phyloP scores from a whole-genome alignment of 2,797 vertebrate genomes.

The Argentina silus region DNA sequence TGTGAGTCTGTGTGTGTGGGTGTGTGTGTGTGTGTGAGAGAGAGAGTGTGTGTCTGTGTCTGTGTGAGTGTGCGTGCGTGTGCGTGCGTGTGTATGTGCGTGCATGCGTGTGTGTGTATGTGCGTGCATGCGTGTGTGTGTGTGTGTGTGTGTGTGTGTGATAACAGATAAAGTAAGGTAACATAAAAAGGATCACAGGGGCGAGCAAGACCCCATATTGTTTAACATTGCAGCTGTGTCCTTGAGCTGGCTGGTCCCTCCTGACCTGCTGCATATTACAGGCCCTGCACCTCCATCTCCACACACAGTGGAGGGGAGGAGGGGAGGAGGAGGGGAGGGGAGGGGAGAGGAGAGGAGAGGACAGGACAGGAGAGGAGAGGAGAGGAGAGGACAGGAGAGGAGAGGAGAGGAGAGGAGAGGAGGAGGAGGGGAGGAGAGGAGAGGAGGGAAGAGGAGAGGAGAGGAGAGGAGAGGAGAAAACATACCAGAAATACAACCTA shows the following conservation, averaged over 20 bases:
- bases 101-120: too few species aligned
- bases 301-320: not conserved
- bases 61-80: too few species aligned
- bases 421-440: not conserved
- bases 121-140: too few species aligned
- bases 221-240: not conserved
- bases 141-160: too few species aligned
- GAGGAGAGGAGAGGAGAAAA: too few species aligned
- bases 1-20: too few species aligned
- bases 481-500: too few species aligned
- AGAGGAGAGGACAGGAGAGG: not conserved
- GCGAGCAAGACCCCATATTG: not conserved
- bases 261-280: not conserved
- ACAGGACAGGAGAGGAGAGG: not conserved
- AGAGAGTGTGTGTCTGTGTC: too few species aligned
- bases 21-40: too few species aligned
- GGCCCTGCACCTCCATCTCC: slow-evolving; percentile 6
- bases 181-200: not conserved
- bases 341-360: not conserved
- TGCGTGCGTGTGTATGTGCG: too few species aligned
- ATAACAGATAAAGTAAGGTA: not conserved
- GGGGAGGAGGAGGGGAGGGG: not conserved
- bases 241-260: not conserved
- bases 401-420: slow-evolving; percentile 8
- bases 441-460: too few species aligned